Evolutionary conservation across 2,888 invertebrate species (phyloP), one percentile per base, ranked within the genome.

Genomic region (Belgica antarctica): DNA sequence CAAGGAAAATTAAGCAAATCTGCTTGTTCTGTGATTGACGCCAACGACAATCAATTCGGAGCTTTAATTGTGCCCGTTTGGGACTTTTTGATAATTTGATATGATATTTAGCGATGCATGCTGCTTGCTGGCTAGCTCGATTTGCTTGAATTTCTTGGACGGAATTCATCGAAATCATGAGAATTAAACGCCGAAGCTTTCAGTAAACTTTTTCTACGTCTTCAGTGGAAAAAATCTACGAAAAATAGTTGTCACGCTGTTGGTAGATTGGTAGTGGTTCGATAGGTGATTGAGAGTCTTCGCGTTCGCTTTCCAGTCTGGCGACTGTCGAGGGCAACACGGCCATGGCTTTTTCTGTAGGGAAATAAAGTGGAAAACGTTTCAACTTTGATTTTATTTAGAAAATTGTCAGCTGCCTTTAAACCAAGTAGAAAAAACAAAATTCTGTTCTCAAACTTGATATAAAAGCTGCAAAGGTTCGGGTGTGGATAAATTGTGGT

Each of bases 211-310:
- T 7, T 52, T 52, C 5, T 46, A 5, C 52, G 4, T 2, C 8
- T 17, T 52, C 5, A 59, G 24, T n/a, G n/a, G n/a, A n/a, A n/a
- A n/a, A 59, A 24, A 59, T 74, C 81, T 82, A 86, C 72, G 85
- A 83, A 78, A 88, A 91, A 82, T 86, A 92, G 79, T 92, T 92
- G 77, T 92, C 91, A 77, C 92, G 85, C 80, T 92, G 92, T 80
- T 93, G 92, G 77, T 90, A 90, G 73, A 92, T 84, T 69, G 92
- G 92, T 77, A 92, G 83, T 77, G 90, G 87, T 70, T 89, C 88
- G 74, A 87, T 86, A 41, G 92, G 92, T 61, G 61, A 70, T 27
- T 41, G 61, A 10, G 70, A 70, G 25, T 17, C 19, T 25, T 77
- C 71, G 36, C 89, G 89, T 70, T 89, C 89, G 74, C 87, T 86